Base-by-base conservation (phyloP, 1,140 invertebrate species). In the Drosophila santomea region DNA sequence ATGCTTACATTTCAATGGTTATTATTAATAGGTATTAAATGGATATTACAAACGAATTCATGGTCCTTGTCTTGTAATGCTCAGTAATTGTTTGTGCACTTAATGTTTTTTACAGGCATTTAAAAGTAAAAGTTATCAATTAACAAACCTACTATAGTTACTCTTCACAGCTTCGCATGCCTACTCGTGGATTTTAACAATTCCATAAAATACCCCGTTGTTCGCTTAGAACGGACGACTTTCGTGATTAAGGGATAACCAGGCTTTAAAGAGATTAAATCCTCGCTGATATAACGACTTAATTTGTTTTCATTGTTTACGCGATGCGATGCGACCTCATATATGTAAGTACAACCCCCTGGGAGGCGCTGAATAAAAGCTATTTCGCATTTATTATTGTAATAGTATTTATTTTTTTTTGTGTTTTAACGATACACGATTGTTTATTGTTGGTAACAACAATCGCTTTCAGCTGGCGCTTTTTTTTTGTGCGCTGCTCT, bases 401-500 rank as follows among this genome's bases (percentile, higher is more conserved):
- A 32, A 7, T 39, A 48, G 17, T 17, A 17, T 17, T 23, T 44
- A 12, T 11, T 4, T 41, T 44, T 48, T 47, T 43, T 15, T 7
- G n/a, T 38, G 43, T 56, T 47, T 63, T 51, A 67, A 76, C 57
- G 61, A 54, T 55, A 41, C 4, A 14, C 51, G 60, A 61, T 51
- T 79, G 63, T 71, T 82, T 79, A 79, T 82, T 69, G 63, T 83
- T 83, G 56, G 75, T 79, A 66, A 66, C 71, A 82, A 80, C 71
- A 79, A 76, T 76, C 58, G 80, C 45, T 54, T 61, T 61, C 67
- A 61, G 48, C 41, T 43, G 17, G 45, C 12, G 17, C 15, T 45
- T 36, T 51, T 54, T 45, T 36, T 51, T 54, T 35, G 12, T 32
- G 8, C 17, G 35, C 11, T 43, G 47, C 54, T 59, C 76, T 56